Percentiles rank a stretch among this genome's conserved stretches.
Conservation (phyloP, 2,888 invertebrate species). For the Nineta flava region DNA sequence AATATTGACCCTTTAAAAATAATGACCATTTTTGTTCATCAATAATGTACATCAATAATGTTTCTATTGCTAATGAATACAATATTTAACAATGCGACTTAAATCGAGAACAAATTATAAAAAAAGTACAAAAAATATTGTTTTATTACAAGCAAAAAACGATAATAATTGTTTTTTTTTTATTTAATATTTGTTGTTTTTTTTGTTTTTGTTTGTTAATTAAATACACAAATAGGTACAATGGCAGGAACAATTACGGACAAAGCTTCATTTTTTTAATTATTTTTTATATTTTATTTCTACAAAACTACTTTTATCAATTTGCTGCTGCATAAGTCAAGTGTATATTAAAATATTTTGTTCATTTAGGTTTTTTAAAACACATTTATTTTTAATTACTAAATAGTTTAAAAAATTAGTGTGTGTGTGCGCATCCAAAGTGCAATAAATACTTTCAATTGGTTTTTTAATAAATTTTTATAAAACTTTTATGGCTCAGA, state of each 20-base stretch:
- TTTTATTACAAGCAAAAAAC: background rate
- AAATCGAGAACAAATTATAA: background rate
- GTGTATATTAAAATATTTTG: background rate
- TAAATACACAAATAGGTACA: constrained; percentile 8
- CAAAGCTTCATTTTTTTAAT: constrained; percentile 20
- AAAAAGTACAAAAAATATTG: background rate
- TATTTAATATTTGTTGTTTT: background rate
- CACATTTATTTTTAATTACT: background rate
- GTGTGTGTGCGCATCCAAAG: background rate
- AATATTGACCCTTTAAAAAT: too few relatives aligned
- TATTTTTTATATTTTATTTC: background rate
- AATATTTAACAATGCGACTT: constrained; percentile 4
- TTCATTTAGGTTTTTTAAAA: background rate
- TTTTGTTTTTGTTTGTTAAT: background rate
- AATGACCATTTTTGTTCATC: background rate
- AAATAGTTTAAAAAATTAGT: background rate
- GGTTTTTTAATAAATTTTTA: background rate
- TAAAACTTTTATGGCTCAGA: background rate
- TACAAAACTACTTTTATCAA: constrained; percentile 1
- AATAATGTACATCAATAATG: background rate
- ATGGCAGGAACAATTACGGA: constrained; percentile 32
- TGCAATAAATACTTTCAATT: background rate
- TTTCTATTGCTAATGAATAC: constrained; percentile 4
- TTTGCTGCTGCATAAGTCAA: background rate
- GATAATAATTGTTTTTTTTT: background rate